phyloP scores from a whole-genome alignment of 2,113 vertebrate genomes.

The Phaethornis superciliosus region DNA sequence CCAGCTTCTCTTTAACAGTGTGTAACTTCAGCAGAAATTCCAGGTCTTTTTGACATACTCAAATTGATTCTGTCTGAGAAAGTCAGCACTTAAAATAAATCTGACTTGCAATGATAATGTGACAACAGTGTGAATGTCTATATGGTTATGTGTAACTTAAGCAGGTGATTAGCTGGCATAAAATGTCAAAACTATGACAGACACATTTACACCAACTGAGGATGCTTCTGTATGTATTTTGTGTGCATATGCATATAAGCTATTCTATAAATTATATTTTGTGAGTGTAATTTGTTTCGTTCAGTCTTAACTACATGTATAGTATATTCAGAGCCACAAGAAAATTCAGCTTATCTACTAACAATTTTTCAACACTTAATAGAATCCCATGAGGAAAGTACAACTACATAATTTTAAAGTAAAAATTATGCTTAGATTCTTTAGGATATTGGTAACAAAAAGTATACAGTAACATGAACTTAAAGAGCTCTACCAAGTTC shows the following conservation, averaged over 20 bases:
- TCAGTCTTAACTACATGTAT: not conserved
- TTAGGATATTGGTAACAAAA: not conserved
- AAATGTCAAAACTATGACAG: not conserved
- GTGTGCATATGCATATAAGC: not conserved
- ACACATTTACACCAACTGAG: not conserved
- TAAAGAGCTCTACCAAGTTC: not conserved
- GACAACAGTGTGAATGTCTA: not conserved
- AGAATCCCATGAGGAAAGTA: not conserved
- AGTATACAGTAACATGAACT: not conserved
- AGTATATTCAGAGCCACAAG: not conserved
- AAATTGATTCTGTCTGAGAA: not conserved
- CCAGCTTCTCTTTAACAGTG: not conserved
- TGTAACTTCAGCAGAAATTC: not conserved
- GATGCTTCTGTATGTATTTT: not conserved
- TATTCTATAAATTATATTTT: not conserved
- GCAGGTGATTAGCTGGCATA: conserved; percentile 1
- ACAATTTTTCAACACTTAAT: not conserved
- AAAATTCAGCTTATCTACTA: not conserved
- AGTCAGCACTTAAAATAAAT: not conserved
- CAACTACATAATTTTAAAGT: not conserved
- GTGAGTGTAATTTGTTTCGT: not conserved
- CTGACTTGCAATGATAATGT: not conserved
- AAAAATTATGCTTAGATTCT: not conserved
- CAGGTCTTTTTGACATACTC: not conserved
- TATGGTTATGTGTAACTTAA: not conserved